A percentile compares a stretch with the other conserved stretches of the same genome.
Evolutionary conservation across 2,797 vertebrate genomes (phyloP).

Genomic region (Sylvilagus floridanus): DNA sequence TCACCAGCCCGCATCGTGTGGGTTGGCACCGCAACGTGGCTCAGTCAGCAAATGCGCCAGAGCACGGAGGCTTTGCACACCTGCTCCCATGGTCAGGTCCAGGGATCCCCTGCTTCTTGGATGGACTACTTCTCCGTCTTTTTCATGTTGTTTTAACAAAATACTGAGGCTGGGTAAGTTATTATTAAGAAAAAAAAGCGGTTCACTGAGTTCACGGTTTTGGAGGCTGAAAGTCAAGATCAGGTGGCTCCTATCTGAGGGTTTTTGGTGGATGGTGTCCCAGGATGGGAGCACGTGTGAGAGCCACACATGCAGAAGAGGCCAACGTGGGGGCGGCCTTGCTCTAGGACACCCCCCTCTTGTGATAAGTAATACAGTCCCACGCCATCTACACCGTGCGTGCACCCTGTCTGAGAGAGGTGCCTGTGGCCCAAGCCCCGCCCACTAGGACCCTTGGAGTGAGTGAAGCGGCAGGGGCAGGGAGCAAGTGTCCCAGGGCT

Average conservation of each 20-base stretch:
- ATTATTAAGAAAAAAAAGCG: not conserved
- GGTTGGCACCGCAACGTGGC: not conserved
- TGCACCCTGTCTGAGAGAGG: not conserved
- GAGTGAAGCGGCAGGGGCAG: not conserved
- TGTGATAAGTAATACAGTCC: not conserved
- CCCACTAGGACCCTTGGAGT: too few species aligned
- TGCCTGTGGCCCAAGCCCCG: not conserved
- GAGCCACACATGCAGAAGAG: not conserved
- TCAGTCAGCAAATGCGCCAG: not conserved
- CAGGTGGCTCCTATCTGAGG: not conserved
- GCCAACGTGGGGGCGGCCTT: too few species aligned
- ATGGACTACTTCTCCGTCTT: not conserved
- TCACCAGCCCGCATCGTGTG: not conserved
- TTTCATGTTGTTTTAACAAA: not conserved
- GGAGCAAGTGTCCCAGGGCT: not conserved
- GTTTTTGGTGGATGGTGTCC: not conserved
- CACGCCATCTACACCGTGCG: too few species aligned
- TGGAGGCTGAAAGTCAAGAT: not conserved
- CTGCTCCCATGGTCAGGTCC: conserved; percentile 81
- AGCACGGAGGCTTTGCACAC: conserved; percentile 85
- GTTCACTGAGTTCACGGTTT: not conserved
- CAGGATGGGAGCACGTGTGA: not conserved
- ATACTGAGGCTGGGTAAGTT: not conserved
- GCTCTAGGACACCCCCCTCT: too few species aligned
- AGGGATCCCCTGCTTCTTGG: conserved; percentile 73